Conservation (phyloP, 2,888 invertebrate genomes). For the Hirtodrosophila trivittata region DNA sequence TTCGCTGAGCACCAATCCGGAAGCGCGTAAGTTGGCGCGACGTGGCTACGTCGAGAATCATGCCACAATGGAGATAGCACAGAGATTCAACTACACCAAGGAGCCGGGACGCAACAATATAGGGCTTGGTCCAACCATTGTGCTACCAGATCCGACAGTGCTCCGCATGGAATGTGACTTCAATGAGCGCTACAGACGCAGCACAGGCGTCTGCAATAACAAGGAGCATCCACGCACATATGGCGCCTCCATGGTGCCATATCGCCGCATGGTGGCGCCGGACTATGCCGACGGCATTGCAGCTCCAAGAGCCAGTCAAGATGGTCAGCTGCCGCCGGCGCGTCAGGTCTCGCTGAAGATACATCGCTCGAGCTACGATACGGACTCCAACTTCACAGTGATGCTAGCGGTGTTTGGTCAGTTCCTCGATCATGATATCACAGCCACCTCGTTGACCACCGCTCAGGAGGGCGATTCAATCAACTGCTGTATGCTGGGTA, state of each 20-base stretch:
- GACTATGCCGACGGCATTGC: slow-evolving; percentile 91
- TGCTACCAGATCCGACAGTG: slow-evolving; percentile 67
- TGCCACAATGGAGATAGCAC: slow-evolving; percentile 87
- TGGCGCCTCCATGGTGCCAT: slow-evolving; percentile 91
- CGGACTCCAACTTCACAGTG: slow-evolving; percentile 90
- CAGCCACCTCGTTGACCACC: slow-evolving; percentile 91
- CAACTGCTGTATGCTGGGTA: slow-evolving; percentile 86
- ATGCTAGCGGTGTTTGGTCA: slow-evolving; percentile 95
- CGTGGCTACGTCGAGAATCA: slow-evolving; percentile 88
- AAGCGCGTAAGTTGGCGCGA: slow-evolving; percentile 87
- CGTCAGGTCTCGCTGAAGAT: slow-evolving; percentile 90
- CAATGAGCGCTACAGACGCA: slow-evolving; percentile 86
- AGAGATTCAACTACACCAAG: slow-evolving; percentile 84
- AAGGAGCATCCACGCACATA: slow-evolving; percentile 86
- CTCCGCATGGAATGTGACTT: slow-evolving; percentile 82
- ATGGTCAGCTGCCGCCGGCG: slow-evolving; percentile 87
- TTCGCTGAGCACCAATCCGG: slow-evolving; percentile 87
- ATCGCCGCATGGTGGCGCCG: slow-evolving; percentile 88
- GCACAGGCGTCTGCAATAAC: slow-evolving; percentile 92
- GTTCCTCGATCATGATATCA: slow-evolving; percentile 94
- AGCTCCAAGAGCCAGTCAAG: slow-evolving; percentile 86
- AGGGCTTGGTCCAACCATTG: slow-evolving; percentile 81
- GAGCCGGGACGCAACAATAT: slow-evolving; percentile 79
- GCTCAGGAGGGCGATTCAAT: slow-evolving; percentile 89
- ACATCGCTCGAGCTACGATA: slow-evolving; percentile 89